Conservation (phyloP, 2,113 vertebrate species). For the Onychostoma macrolepis region DNA sequence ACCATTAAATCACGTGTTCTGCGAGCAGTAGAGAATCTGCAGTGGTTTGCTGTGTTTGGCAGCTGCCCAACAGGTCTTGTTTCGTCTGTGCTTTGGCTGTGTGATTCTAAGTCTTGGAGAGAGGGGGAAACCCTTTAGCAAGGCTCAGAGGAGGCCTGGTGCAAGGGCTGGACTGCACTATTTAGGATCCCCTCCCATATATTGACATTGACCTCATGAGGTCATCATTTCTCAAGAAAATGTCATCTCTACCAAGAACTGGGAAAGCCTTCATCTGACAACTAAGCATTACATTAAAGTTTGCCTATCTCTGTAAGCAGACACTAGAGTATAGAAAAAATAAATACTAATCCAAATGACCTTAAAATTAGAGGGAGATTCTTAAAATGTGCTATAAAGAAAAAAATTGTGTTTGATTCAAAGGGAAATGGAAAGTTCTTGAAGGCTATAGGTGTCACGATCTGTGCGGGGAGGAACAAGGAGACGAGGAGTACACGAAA, state of each 20-base stretch:
- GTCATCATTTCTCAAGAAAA: constrained; percentile 39
- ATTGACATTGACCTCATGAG: constrained; percentile 40
- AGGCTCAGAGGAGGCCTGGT: constrained; percentile 29
- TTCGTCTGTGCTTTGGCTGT: constrained; percentile 36
- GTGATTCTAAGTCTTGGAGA: neutral
- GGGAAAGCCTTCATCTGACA: neutral
- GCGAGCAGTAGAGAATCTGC: constrained; percentile 32
- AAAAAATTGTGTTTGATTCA: constrained; percentile 14
- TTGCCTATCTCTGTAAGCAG: neutral
- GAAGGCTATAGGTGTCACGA: constrained; percentile 45
- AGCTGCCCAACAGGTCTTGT: constrained; percentile 36
- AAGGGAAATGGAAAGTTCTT: neutral
- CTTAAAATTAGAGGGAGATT: neutral
- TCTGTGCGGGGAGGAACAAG: no score
- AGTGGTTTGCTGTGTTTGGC: constrained; percentile 53
- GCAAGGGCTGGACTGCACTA: neutral
- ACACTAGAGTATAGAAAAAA: neutral
- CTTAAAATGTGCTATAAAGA: neutral
- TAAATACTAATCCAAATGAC: neutral
- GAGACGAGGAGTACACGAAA: no score
- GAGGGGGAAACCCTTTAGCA: constrained; percentile 49
- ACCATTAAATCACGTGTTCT: constrained; percentile 29
- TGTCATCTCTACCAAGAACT: constrained; percentile 22
- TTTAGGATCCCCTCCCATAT: constrained; percentile 39
- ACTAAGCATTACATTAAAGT: neutral